Base-by-base conservation (phyloP, 2,113 vertebrate species). In the Acrocephalus kingi region DNA sequence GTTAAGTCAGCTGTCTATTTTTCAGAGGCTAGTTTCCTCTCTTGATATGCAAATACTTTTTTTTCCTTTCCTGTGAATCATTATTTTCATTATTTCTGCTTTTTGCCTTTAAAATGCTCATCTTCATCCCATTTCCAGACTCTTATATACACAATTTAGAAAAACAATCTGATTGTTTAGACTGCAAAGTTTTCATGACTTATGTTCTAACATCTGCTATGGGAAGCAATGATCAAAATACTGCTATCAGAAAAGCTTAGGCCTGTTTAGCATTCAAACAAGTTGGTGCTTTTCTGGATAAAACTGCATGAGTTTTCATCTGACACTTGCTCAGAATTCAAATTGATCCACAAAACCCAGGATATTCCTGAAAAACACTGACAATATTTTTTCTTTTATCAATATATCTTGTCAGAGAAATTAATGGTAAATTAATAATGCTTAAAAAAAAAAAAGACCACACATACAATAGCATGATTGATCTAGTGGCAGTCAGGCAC, bases 151-250 rank as follows among this genome's bases (percentile, higher is more conserved):
- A 61, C 33, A 81, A 63, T 86, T 89, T 84, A 77, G 56, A 37
- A 90, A 92, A 96, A 81, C n/a, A 92, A 92, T n/a, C 45, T 61
- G 45, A 64, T n/a, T 87, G 45, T 88, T 96, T 84, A 80, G 48
- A 61, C 76, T 71, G 37, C 28, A 52, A 94, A 94, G 39, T 90
- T 96, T 96, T 94, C 56, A 37, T 41, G 33, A 75, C 72, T 95
- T 92, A 62, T 92, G 72, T 72, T 86, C 31, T 77, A 56, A 24
- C 79, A 75, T 92, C 83, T 96, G 83, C 56, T 89, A 9, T 72
- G 49, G n/a, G 59, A 84, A 96, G 82, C 74, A 95, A 89, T 89
- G 55, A 87, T 73, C 52, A 72, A 93, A 95, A 91, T 51, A 66
- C 21, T 76, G 13, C 37, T 76, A 43, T 79, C 41, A 91, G 77